phyloP scores from a whole-genome alignment of 2,797 vertebrate species.

The Kryptolebias ocellatus region DNA sequence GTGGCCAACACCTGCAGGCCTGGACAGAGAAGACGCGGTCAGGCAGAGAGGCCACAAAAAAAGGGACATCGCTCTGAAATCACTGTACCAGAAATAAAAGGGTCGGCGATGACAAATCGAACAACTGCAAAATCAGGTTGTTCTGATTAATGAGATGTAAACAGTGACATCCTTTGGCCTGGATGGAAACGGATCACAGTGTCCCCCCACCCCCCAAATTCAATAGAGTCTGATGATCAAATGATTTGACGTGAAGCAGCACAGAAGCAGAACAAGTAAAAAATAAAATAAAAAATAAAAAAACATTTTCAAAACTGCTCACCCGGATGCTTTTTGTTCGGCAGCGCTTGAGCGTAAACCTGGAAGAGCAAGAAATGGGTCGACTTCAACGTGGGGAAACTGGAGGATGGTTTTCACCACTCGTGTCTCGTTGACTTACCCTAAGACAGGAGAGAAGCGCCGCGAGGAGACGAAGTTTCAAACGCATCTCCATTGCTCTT shows the following conservation, averaged over 20 bases:
- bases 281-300: constrained; percentile 12
- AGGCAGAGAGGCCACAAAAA: constrained; percentile 42
- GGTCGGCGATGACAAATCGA: constrained; percentile 36
- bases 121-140: constrained; percentile 28
- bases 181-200: constrained; percentile 8
- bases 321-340: constrained; percentile 81
- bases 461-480: constrained; percentile 64
- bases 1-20: constrained; percentile 91
- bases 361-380: constrained; percentile 48
- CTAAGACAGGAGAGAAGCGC: constrained; percentile 70
- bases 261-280: background rate
- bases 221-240: background rate
- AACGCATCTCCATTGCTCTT: constrained; percentile 69
- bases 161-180: constrained; percentile 24
- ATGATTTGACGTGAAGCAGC: background rate
- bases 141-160: constrained; percentile 26
- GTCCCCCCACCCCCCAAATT: constrained; percentile 1
- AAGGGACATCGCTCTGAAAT: constrained; percentile 30
- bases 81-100: constrained; percentile 43
- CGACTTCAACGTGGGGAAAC: background rate
- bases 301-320: background rate
- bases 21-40: constrained; percentile 71
- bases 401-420: too few relatives aligned
- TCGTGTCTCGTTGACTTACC: constrained; percentile 56
- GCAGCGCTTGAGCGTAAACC: constrained; percentile 75